Evolutionary conservation across 2,888 invertebrate genomes (phyloP), one percentile per base, ranked within the genome.

Genomic region (Linyphia triangularis): DNA sequence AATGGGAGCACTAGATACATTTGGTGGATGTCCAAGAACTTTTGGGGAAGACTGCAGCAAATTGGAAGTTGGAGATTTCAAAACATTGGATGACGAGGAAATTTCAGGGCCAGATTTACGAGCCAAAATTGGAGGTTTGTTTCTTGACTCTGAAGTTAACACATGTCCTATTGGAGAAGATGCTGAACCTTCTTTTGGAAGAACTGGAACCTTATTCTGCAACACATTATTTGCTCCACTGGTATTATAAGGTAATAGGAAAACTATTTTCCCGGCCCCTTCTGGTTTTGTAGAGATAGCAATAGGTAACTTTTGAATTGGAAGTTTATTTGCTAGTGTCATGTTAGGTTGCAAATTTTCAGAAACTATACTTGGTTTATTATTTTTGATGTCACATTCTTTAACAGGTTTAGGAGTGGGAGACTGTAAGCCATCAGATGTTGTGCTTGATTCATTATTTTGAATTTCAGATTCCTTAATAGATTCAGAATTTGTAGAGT

Each of bases 91-190:
- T 10, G 19, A 13, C 16, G 7, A 30, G 9, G 28, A 13, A 70
- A 43, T 82, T 43, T 82, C 82, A 43, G 72, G 10, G 10, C 63
- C 26, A 16, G 30, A 5, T 51, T 82, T 82, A 13, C 43, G 82
- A 43, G 57, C 30, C n/a, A 82, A 43, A 82, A 82, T 73, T 26
- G 82, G 30, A 19, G 61, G 61, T 40, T 72, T 72, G 28, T 19
- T 10, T 13, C 28, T 10, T 5, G 22, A 24, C 22, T 43, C 59
- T 26, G 57, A 57, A 19, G 57, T 9, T 4, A 57, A 57, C 2
- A 57, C 30, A 43, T 30, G 75, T 16, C 40, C 77, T 51, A 37
- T 77, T 65, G 65, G 30, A 43, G 65, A 6, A 28, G 65, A 63
- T 43, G 43, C 1, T n/a, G 37, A 4, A 65, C n/a, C 5, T 51